Evolutionary conservation across 2,888 invertebrate species (phyloP).

Genomic region (Pyrrhia umbra): DNA sequence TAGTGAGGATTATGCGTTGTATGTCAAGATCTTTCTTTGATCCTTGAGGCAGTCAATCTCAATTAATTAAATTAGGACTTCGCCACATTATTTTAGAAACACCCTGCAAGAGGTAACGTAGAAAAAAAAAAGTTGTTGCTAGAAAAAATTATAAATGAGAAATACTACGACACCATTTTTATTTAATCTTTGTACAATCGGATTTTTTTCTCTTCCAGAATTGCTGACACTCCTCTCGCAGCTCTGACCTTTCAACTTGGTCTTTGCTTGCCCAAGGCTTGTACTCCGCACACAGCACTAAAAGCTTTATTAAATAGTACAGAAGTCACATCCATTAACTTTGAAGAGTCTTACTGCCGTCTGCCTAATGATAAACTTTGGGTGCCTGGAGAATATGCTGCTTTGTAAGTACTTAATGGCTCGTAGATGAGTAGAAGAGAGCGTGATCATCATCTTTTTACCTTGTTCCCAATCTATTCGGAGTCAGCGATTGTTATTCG

Average conservation of each 20-base stretch:
- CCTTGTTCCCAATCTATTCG: too few species aligned
- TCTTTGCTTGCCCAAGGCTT: constrained; percentile 79
- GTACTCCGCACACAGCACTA: constrained; percentile 74
- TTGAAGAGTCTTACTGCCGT: constrained; percentile 74
- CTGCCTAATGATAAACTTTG: constrained; percentile 81
- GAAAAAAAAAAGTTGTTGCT: too few species aligned
- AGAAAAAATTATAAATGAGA: too few species aligned
- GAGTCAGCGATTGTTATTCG: too few species aligned
- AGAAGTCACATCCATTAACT: constrained; percentile 62
- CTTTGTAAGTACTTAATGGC: constrained; percentile 82
- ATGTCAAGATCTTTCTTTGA: background rate
- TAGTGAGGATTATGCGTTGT: background rate
- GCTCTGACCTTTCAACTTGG: constrained; percentile 65
- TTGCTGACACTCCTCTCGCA: constrained; percentile 22
- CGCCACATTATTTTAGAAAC: too few species aligned
- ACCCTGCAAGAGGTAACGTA: too few species aligned
- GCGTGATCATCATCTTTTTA: too few species aligned
- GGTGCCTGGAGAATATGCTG: constrained; percentile 80
- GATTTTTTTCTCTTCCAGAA: constrained; percentile 24
- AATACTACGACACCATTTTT: too few species aligned
- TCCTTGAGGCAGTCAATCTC: too few species aligned
- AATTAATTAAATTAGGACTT: too few species aligned
- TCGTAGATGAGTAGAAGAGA: too few species aligned
- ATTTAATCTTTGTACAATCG: background rate
- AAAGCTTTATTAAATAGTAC: constrained; percentile 63